These are phyloP conservation scores for Pangasius mekongensis DNA, from an alignment of 2,797 vertebrate genomes.

Conservation along the genomic window DNA sequence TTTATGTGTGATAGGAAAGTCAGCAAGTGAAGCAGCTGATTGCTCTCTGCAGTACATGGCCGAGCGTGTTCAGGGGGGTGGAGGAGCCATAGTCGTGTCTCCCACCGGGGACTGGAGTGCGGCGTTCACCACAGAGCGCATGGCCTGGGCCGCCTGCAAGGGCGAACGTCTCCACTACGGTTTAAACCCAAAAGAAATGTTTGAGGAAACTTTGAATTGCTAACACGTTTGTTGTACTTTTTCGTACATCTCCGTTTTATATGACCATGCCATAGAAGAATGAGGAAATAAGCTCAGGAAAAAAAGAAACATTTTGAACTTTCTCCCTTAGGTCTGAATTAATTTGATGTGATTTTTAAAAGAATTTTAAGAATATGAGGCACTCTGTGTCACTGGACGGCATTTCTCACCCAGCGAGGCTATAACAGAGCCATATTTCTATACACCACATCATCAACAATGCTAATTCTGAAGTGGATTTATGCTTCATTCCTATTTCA, in stretches of 20 bases:
- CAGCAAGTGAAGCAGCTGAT: slow-evolving; percentile 59
- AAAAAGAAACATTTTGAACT: neutral
- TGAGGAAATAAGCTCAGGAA: neutral
- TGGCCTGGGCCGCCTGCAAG: slow-evolving; percentile 72
- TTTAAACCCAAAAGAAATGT: slow-evolving; percentile 67
- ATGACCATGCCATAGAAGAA: neutral
- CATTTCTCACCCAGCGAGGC: neutral
- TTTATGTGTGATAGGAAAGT: slow-evolving; percentile 64
- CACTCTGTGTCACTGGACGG: too few relatives aligned
- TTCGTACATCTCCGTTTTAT: neutral
- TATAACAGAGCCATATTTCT: neutral
- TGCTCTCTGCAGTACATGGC: slow-evolving; percentile 74
- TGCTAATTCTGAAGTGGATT: neutral
- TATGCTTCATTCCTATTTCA: neutral
- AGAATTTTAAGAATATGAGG: neutral
- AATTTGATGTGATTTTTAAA: neutral
- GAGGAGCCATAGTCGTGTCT: slow-evolving; percentile 72
- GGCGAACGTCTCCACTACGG: slow-evolving; percentile 69
- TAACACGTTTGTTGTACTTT: neutral
- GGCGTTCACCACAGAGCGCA: slow-evolving; percentile 73
- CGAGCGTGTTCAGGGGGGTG: slow-evolving; percentile 71
- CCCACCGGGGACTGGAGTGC: slow-evolving; percentile 73
- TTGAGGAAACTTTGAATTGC: slow-evolving; percentile 57
- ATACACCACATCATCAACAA: neutral
- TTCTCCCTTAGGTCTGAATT: neutral